Percentiles rank a stretch among this genome's conserved stretches.
Conservation (phyloP, 2,797 vertebrate species). For the Nannoperca obscura region DNA sequence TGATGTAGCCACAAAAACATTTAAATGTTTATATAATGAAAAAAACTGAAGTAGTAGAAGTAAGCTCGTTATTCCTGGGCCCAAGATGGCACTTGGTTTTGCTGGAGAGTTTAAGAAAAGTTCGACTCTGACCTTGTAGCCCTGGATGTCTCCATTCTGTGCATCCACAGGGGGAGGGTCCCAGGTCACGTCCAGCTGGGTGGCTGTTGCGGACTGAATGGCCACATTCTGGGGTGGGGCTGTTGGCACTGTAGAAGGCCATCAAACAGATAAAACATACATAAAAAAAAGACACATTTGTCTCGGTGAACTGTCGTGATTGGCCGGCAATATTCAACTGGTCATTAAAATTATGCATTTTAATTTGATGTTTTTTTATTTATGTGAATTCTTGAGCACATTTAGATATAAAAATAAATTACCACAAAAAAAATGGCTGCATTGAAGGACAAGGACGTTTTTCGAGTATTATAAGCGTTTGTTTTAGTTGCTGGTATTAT, state of each 20-base stretch:
- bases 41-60: conserved; percentile 8
- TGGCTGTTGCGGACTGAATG: conserved; percentile 90
- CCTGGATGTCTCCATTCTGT: conserved; percentile 97
- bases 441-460: too few relatives aligned
- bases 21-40: conserved; percentile 30
- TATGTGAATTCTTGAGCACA: too few relatives aligned
- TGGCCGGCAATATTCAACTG: too few relatives aligned
- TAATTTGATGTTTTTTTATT: too few relatives aligned
- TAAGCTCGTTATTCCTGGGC: not conserved
- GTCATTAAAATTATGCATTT: too few relatives aligned
- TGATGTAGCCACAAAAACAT: conserved; percentile 14
- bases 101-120: not conserved
- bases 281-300: not conserved
- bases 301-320: too few relatives aligned
- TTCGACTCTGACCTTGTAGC: conserved; percentile 91
- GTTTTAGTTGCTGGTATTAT: not conserved
- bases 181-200: conserved; percentile 96
- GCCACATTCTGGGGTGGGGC: conserved; percentile 90
- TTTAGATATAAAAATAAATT: too few relatives aligned
- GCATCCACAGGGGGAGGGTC: conserved; percentile 90
- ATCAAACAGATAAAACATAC: not conserved
- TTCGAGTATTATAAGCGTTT: not conserved
- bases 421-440: too few relatives aligned
- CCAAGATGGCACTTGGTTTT: not conserved
- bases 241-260: conserved; percentile 88